Percentiles rank a stretch among this genome's conserved stretches.
These are phyloP conservation scores for Dasyornis broadbenti DNA, from an alignment of 2,113 vertebrate species.

Conservation along the genomic window DNA sequence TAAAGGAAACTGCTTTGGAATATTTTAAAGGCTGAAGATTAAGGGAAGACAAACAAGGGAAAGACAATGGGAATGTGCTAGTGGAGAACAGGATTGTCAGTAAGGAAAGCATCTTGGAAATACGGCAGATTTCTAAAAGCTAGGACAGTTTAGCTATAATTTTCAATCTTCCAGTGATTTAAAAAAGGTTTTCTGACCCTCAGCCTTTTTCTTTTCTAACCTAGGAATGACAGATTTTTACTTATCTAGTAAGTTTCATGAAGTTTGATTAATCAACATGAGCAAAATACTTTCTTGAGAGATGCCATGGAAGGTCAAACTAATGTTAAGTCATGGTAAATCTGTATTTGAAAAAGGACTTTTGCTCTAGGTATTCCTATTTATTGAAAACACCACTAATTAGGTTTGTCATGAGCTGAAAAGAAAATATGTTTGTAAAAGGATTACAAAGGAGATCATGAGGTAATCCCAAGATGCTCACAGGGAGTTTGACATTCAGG, in stretches of 20 bases:
- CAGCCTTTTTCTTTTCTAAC: not conserved
- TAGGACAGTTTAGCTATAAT: not conserved
- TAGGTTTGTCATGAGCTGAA: conserved; percentile 40
- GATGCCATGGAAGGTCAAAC: not conserved
- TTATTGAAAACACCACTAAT: conserved; percentile 47
- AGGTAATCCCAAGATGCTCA: conserved; percentile 46
- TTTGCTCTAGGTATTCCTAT: not conserved
- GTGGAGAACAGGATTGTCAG: not conserved
- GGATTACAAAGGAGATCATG: conserved; percentile 50
- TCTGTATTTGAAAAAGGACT: conserved; percentile 30
- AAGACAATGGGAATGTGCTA: not conserved
- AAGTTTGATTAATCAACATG: not conserved
- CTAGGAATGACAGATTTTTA: not conserved
- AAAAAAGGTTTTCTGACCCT: not conserved
- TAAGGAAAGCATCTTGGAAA: not conserved
- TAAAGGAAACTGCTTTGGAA: not conserved
- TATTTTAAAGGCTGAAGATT: not conserved
- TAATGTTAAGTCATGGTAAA: not conserved
- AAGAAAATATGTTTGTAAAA: conserved; percentile 57
- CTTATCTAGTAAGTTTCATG: not conserved
- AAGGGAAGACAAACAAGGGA: not conserved
- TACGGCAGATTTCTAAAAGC: not conserved
- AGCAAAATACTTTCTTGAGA: not conserved
- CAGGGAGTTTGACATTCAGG: conserved; percentile 20
- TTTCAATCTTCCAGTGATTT: not conserved